Percentiles rank a stretch among this genome's conserved stretches.
phyloP scores from a whole-genome alignment of 2,888 invertebrate species.

The Ophraella communa region DNA sequence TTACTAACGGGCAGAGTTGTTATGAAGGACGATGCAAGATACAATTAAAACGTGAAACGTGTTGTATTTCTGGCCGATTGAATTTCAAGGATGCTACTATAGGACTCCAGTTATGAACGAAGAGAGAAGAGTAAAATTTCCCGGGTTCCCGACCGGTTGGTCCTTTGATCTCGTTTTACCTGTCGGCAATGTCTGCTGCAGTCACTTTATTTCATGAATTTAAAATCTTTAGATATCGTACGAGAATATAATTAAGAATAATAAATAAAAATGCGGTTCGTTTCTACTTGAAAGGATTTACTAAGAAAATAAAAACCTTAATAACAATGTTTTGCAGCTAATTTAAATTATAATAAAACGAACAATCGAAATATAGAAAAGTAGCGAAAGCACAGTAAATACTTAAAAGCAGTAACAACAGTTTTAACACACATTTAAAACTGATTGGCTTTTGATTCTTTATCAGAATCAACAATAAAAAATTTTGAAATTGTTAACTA shows the following conservation, averaged over 20 bases:
- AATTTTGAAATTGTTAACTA: too few species aligned
- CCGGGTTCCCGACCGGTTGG: slow-evolving; percentile 2
- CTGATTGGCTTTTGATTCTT: too few species aligned
- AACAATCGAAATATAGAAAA: too few species aligned
- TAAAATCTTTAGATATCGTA: slow-evolving; percentile 5
- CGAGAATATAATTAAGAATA: neutral
- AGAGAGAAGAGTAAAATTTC: slow-evolving; percentile 21
- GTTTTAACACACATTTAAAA: too few species aligned
- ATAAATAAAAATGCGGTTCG: too few species aligned
- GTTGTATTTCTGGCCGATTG: slow-evolving; percentile 24
- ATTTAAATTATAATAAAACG: too few species aligned
- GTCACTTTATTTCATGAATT: slow-evolving; percentile 12
- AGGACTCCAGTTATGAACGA: slow-evolving; percentile 9
- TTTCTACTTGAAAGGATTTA: too few species aligned
- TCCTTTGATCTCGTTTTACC: slow-evolving; percentile 31
- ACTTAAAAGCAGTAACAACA: too few species aligned
- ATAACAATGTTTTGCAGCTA: too few species aligned
- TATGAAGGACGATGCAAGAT: slow-evolving; percentile 3
- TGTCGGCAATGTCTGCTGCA: slow-evolving; percentile 22
- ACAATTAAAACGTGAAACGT: slow-evolving; percentile 23
- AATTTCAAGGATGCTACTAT: slow-evolving; percentile 22
- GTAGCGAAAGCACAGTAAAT: too few species aligned
- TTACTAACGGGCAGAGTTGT: neutral
- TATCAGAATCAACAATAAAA: too few species aligned
- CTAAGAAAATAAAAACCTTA: too few species aligned